Conservation (phyloP, 2,113 vertebrate species). For the Danio rerio region GRCz12tu NC_133176.1:18822001-18822500, state of each 20-base stretch:
- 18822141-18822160: too few relatives aligned
- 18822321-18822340: constrained; percentile 18
- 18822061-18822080: too few relatives aligned
- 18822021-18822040: too few relatives aligned
- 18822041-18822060: too few relatives aligned
- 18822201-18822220: not conserved
- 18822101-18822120: too few relatives aligned
- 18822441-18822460: constrained; percentile 5
- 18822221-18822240: not conserved
- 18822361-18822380: not conserved
- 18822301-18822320: constrained; percentile 21
- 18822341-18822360: not conserved
- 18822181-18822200: not conserved
- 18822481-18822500: not conserved
- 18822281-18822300: not conserved
- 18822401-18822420: not conserved
- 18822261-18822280: constrained; percentile 17
- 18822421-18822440: not conserved
- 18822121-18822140: too few relatives aligned
- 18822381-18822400: constrained; percentile 12
- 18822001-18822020: too few relatives aligned
- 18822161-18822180: too few relatives aligned
- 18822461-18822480: not conserved
- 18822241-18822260: not conserved
- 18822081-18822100: too few relatives aligned